phyloP scores from a whole-genome alignment of 23 tunicate species.

The Clavelina lepadiformis region DNA sequence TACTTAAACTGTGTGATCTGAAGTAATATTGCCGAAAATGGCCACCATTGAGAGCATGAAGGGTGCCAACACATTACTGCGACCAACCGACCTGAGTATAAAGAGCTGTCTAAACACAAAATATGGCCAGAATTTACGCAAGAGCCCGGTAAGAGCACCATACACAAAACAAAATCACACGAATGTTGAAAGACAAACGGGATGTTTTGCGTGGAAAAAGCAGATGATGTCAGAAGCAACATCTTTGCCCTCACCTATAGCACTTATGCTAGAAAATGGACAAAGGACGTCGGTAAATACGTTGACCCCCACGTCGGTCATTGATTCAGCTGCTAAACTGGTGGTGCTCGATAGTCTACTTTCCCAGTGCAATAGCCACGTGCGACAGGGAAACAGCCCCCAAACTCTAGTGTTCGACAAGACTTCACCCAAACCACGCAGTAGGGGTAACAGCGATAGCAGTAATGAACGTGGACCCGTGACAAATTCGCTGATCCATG shows the following conservation, averaged over 20 bases:
- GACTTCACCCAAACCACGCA: background rate
- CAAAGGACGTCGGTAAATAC: background rate
- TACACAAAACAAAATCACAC: background rate
- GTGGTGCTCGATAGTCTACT: slow-evolving; percentile 42
- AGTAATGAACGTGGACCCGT: slow-evolving; percentile 9
- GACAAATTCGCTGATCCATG: slow-evolving; percentile 12
- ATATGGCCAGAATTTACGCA: background rate
- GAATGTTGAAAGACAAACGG: no score
- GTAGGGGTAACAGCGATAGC: slow-evolving; percentile 8
- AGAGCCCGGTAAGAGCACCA: background rate
- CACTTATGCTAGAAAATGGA: slow-evolving; percentile 6
- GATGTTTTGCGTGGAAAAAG: no score
- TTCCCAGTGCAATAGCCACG: slow-evolving; percentile 12
- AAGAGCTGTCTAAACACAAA: slow-evolving; percentile 29
- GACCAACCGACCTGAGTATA: slow-evolving; percentile 61
- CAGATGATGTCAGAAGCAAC: background rate
- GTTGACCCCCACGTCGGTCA: background rate
- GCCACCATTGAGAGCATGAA: slow-evolving; percentile 25
- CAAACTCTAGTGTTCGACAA: slow-evolving; percentile 20
- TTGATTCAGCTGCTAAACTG: slow-evolving; percentile 17
- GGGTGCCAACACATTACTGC: slow-evolving; percentile 8
- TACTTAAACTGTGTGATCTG: no score
- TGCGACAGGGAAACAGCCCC: slow-evolving; percentile 20
- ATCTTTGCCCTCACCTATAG: slow-evolving; percentile 17
- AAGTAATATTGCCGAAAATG: no score